phyloP scores from a whole-genome alignment of 2,888 invertebrate genomes.

The Dynastes hyllus region DNA sequence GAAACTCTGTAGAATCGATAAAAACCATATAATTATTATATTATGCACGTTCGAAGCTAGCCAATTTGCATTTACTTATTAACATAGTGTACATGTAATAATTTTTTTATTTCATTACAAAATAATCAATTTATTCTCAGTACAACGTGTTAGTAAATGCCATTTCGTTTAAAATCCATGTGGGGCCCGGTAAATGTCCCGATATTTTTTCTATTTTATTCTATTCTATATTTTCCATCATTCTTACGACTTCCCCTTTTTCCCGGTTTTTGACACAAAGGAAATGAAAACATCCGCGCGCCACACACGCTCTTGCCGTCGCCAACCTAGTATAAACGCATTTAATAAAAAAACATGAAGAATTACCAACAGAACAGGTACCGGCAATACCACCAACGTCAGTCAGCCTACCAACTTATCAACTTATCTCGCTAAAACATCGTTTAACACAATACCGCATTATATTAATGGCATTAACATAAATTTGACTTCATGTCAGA shows the following conservation, averaged over 20 bases:
- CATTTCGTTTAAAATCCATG: too few species aligned
- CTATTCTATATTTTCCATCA: slow-evolving; percentile 3
- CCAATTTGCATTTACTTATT: too few species aligned
- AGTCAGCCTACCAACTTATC: slow-evolving; percentile 16
- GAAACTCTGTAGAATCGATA: too few species aligned
- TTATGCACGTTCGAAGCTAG: too few species aligned
- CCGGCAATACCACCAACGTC: neutral
- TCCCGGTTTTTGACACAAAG: slow-evolving; percentile 1
- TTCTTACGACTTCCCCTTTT: slow-evolving; percentile 6
- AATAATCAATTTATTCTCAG: too few species aligned
- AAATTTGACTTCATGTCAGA: slow-evolving; percentile 29
- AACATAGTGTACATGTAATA: too few species aligned
- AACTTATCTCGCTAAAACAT: slow-evolving; percentile 37
- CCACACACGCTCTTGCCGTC: neutral
- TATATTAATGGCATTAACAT: slow-evolving; percentile 38
- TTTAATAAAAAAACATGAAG: slow-evolving; percentile 19
- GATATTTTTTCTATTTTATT: too few species aligned
- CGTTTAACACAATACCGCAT: slow-evolving; percentile 39
- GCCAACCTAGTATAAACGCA: neutral
- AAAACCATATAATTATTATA: too few species aligned
- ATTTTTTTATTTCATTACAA: too few species aligned
- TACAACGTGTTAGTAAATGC: too few species aligned
- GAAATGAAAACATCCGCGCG: slow-evolving; percentile 20
- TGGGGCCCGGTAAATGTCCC: too few species aligned
- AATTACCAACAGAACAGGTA: slow-evolving; percentile 42